These are phyloP conservation scores for Tragelaphus buxtoni DNA, from an alignment of 2,113 vertebrate genomes.

Conservation along the genomic window DNA sequence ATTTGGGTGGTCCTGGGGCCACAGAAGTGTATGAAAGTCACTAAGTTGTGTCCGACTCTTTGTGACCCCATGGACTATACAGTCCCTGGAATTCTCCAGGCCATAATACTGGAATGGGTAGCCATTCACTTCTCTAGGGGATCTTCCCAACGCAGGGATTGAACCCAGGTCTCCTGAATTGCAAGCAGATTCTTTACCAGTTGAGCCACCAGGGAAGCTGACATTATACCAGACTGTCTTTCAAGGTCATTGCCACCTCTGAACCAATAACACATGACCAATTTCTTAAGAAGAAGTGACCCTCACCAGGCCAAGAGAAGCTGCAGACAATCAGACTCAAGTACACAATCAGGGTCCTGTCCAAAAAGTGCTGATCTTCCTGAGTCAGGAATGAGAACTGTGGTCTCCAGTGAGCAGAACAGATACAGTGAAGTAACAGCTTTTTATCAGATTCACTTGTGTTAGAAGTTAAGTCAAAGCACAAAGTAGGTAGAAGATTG, in stretches of 20 bases:
- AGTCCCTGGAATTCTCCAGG: neutral
- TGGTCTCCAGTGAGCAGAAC: neutral
- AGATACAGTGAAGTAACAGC: neutral
- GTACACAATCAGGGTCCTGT: neutral
- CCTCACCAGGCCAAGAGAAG: neutral
- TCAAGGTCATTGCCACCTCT: neutral
- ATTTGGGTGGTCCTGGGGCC: neutral
- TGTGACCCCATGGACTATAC: neutral
- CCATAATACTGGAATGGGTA: neutral
- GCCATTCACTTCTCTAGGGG: neutral
- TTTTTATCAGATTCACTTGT: slow-evolving; percentile 15
- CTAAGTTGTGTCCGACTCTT: neutral
- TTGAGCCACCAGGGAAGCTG: neutral
- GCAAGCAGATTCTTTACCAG: neutral
- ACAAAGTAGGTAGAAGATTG: neutral
- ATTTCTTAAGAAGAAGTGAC: neutral
- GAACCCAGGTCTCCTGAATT: neutral
- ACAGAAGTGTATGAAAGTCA: neutral
- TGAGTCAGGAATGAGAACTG: neutral
- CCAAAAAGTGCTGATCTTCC: neutral
- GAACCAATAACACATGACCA: neutral
- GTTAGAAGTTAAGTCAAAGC: neutral
- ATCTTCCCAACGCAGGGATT: neutral
- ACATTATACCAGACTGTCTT: neutral
- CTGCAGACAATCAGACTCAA: neutral